Evolutionary conservation across 2,113 vertebrate genomes (phyloP).

Genomic region (Laticauda laticaudata): DNA sequence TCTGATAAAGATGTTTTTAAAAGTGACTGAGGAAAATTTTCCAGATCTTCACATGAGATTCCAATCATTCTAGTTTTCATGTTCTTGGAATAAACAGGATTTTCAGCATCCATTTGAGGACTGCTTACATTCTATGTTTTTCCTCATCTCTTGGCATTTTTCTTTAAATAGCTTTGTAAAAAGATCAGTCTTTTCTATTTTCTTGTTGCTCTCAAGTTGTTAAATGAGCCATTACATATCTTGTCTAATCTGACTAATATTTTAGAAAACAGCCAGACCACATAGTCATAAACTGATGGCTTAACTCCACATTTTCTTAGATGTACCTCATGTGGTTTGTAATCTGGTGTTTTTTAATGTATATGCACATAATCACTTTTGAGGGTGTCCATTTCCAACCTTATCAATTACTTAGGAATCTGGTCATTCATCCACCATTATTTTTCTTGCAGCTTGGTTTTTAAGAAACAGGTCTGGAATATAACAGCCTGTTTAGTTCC

Average conservation of each 20-base stretch:
- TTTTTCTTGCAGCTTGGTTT: background rate
- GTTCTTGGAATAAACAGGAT: background rate
- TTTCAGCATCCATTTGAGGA: background rate
- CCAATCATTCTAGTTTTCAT: background rate
- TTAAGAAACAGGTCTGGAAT: background rate
- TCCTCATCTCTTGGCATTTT: background rate
- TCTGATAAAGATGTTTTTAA: background rate
- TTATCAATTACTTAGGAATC: background rate
- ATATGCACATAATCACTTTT: background rate
- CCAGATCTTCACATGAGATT: background rate
- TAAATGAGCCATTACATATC: background rate
- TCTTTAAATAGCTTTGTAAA: background rate
- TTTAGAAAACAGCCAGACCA: background rate
- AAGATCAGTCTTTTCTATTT: background rate
- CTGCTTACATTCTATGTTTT: background rate
- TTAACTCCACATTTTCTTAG: background rate
- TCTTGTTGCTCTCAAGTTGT: background rate
- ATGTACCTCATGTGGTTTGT: background rate
- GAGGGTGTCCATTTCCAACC: background rate
- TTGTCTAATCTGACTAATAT: background rate
- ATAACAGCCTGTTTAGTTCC: background rate
- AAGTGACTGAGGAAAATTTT: background rate
- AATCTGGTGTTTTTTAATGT: background rate
- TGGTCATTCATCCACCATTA: background rate
- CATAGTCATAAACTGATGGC: background rate